Evolutionary conservation across 1,140 invertebrate species (phyloP).

Genomic region (Mizuhopecten yessoensis): DNA sequence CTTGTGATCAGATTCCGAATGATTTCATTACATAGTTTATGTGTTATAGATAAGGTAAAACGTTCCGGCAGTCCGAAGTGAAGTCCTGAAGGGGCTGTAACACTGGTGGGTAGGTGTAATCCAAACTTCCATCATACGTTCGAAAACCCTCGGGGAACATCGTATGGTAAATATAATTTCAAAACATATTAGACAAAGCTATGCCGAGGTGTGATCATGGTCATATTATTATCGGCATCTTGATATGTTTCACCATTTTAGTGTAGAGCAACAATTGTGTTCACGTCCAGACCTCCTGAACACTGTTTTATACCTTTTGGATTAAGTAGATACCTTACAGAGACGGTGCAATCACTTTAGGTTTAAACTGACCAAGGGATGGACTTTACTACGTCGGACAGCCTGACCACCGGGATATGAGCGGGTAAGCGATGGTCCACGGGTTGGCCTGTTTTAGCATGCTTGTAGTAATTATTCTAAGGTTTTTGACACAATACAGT

Average conservation of each 20-base stretch:
- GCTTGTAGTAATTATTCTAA: background rate
- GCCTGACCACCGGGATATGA: constrained; percentile 1
- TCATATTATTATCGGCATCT: background rate
- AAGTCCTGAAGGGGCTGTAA: constrained; percentile 8
- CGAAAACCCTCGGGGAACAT: constrained; percentile 36
- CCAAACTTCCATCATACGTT: constrained; percentile 18
- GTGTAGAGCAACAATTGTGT: background rate
- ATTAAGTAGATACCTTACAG: background rate
- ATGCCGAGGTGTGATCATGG: background rate
- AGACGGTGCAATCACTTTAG: background rate
- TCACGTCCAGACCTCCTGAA: background rate
- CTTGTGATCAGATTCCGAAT: constrained; percentile 18
- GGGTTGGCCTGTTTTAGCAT: background rate
- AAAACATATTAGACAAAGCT: constrained; percentile 35
- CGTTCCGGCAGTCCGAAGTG: background rate
- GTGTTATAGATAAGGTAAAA: constrained; percentile 1
- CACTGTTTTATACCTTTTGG: background rate
- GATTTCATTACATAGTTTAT: constrained; percentile 20
- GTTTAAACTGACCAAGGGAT: constrained; percentile 12
- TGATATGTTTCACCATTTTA: background rate
- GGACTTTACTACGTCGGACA: background rate
- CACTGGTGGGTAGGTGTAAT: background rate
- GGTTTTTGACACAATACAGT: constrained; percentile 9
- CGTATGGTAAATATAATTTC: constrained; percentile 39
- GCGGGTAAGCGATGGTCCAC: background rate